Conservation (phyloP, 2,888 invertebrate species). For the Agonopterix heracliana region DNA sequence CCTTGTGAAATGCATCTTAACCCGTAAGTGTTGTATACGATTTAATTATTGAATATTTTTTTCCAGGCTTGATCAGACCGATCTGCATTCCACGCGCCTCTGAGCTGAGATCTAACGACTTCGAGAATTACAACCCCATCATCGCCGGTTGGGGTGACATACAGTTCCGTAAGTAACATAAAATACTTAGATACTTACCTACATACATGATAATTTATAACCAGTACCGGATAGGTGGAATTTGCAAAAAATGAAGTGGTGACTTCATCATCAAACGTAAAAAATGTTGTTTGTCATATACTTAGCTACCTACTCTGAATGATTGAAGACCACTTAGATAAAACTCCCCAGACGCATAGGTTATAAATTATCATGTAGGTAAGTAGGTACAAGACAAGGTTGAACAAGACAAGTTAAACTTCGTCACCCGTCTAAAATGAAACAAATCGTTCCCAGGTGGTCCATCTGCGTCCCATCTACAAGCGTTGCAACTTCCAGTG, state of each 20-base stretch:
- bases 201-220: too few relatives aligned
- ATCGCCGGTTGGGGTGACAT: conserved; percentile 91
- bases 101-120: conserved; percentile 69
- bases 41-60: conserved; percentile 1
- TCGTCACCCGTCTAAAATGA: too few relatives aligned
- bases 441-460: conserved; percentile 72
- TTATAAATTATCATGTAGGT: too few relatives aligned
- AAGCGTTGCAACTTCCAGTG: conserved; percentile 83
- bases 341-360: too few relatives aligned
- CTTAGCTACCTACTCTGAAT: too few relatives aligned
- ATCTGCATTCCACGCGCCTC: conserved; percentile 83
- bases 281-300: too few relatives aligned
- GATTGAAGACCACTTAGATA: too few relatives aligned
- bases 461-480: conserved; percentile 78
- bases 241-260: too few relatives aligned
- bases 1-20: not conserved
- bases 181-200: too few relatives aligned
- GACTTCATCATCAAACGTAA: too few relatives aligned
- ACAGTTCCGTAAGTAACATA: conserved; percentile 78
- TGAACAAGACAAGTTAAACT: too few relatives aligned
- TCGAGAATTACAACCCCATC: conserved; percentile 78
- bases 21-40: not conserved
- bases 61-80: conserved; percentile 79
- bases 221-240: not conserved
- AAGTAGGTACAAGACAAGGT: too few relatives aligned